Base-by-base conservation (phyloP, 2,113 vertebrate genomes). In the Mirounga angustirostris region DNA sequence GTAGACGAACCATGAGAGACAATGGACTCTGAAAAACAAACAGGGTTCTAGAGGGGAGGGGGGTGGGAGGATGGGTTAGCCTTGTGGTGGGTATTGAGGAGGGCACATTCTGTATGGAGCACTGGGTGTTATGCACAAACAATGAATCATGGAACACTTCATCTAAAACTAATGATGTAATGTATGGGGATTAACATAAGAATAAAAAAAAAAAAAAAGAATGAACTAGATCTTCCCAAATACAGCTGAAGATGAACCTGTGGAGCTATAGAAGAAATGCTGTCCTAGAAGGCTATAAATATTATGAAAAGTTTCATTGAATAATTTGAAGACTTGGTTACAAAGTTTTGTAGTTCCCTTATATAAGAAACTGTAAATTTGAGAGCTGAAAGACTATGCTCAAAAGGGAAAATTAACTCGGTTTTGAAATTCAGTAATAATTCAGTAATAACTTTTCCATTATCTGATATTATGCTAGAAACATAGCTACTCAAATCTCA, bases 321-420 rank as follows among this genome's bases (percentile, higher is more conserved):
- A 73, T 13, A 73, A 33, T 36, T 9, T 94, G 59, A 59, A 94
- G 71, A 40, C 1, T 2, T 43, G 52, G 28, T 63, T 90, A 69
- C 10, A 80, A 56, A n/a, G 24, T 54, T 89, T 21, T 74, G 0
- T 36, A 78, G 18, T 89, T 73, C n/a, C 50, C 83, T 97, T 65
- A 46, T 28, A 78, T 0, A 67, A 15, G 46, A 46, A 96, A 87
- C 50, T 61, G 9, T 50, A 40, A 9, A 61, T 61, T 88, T 71
- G 40, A 94, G 59, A 67, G 14, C 8, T 89, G 59, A 84, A 96
- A 85, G 40, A 76, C 65, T 46, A 89, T 52, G 61, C 28, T 78
- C 52, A 96, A 86, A 63, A 67, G 78, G n/a, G 59, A 84, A 96
- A 94, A 86, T 52, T 30, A 81, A 58, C 3, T 36, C 19, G 22